Base-by-base conservation (phyloP, 2,113 vertebrate species). In the Myotis davidii region DNA sequence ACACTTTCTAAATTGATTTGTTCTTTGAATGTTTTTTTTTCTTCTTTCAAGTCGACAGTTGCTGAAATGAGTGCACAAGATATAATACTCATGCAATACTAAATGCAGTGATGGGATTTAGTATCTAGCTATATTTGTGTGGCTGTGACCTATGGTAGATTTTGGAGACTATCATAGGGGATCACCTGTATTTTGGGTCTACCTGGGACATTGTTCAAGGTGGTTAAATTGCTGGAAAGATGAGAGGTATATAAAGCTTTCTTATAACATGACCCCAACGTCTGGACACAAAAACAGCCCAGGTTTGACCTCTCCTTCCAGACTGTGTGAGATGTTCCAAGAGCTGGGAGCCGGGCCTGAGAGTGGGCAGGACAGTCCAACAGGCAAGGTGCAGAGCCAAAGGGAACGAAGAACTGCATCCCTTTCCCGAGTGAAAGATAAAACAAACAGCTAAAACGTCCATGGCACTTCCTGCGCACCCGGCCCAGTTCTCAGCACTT, bases 1-100 rank as follows among this genome's bases (percentile, higher is more conserved):
- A 87, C 32, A 72, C 17, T 88, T 93, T 89, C 8, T 91, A 54
- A 86, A 37, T n/a, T 92, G 37, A 73, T 37, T 87, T 86, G 14
- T 73, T 85, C 32, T 69, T 85, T 52, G 29, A 64, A 52, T 16
- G 9, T 34, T 25, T 6, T 72, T 32, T 94, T 88, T 92, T 81
- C 9, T 84, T 93, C 27, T 86, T 88, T 88, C 37, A 87, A 85
- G 12, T 65, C 21, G 16, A n/a, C 65, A 21, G 32, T 92, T 52
- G 21, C 54, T 88, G 20, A 11, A 95, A 64, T 39, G 29, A 52
- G 29, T 10, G 77, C 48, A 95, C 88, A 72, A 85, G 20, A 37
- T 10, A 3, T 32, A 82, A 37, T 65, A 27, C 11, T 65, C 32
- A 18, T 29, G 56, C 56, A 59, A 23, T 9, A 61, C 25, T 25